Evolutionary conservation across 1,140 invertebrate genomes (phyloP), one percentile per base, ranked within the genome.

Genomic region (Drosophila nannoptera): DNA sequence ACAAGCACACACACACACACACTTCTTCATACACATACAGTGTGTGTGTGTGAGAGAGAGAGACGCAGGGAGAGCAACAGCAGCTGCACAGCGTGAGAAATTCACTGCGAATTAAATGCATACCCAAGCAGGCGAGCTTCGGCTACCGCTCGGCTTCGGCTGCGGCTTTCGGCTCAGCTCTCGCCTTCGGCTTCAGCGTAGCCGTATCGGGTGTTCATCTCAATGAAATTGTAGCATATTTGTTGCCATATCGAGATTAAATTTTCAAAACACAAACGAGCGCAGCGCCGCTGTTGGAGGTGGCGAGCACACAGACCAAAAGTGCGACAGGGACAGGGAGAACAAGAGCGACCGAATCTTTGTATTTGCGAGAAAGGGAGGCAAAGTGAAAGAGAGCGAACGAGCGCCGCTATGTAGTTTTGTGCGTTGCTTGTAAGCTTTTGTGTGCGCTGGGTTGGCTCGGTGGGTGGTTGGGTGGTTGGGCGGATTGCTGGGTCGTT

Each of bases 181-280:
- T 46, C 36, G 58, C 14, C 48, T 12, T 12, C n/a, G 36, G 35
- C 64, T 59, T 52, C 60, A 38, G 61, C 70, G 73, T 80, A 73
- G 62, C 77, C 75, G 80, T 86, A 86, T 86, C 81, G 81, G 81
- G 81, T 84, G 81, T 84, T 84, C 81, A 86, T 86, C 81, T 86
- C 81, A 86, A 86, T 86, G 81, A 86, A 86, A 86, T 86, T 86
- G 81, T 86, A 86, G 81, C 81, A 86, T 86, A 86, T 86, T 86
- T 86, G 81, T 86, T 86, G 81, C 81, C 82, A 86, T 86, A 86
- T 86, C 81, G 81, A 86, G 81, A 86, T 86, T 86, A 86, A 86
- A 86, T 86, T 86, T 87, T 87, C 82, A 86, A 86, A 86, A 86
- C 81, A 84, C 74, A 86, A 86, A 81, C 82, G 82, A 86, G 80